These are phyloP conservation scores for Centropristis striata DNA, from an alignment of 2,113 vertebrate genomes.

Conservation along the genomic window DNA sequence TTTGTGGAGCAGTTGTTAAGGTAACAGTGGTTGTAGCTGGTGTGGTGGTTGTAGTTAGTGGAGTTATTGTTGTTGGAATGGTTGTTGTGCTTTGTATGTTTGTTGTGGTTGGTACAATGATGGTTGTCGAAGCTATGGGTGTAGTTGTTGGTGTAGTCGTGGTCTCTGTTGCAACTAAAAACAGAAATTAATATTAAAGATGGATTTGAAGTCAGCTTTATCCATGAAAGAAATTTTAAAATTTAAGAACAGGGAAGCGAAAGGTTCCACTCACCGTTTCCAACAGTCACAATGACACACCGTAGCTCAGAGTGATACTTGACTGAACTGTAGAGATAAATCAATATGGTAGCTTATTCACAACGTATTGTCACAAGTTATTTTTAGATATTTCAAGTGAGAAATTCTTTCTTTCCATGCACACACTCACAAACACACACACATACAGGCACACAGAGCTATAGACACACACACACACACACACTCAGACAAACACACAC, in stretches of 20 bases:
- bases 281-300: constrained; percentile 43
- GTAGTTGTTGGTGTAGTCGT: neutral
- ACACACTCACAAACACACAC: too few species aligned
- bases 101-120: neutral
- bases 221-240: neutral
- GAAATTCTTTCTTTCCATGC: neutral
- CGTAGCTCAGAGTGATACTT: constrained; percentile 52
- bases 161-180: neutral
- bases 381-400: neutral
- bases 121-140: too few species aligned
- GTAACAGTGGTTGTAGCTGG: neutral
- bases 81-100: neutral
- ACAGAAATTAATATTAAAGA: neutral
- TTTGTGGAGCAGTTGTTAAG: neutral
- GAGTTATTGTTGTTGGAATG: neutral
- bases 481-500: too few species aligned
- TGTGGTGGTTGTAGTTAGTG: neutral
- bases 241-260: neutral
- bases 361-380: neutral
- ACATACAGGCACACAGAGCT: too few species aligned
- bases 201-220: too few species aligned
- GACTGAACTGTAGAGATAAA: neutral
- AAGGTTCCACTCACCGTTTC: constrained; percentile 8
- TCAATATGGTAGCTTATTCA: neutral
- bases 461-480: too few species aligned